A percentile compares a stretch with the other conserved stretches of the same genome.
phyloP scores from a whole-genome alignment of 1,140 invertebrate genomes.

The Bursaphelenchus mucronatus region DNA sequence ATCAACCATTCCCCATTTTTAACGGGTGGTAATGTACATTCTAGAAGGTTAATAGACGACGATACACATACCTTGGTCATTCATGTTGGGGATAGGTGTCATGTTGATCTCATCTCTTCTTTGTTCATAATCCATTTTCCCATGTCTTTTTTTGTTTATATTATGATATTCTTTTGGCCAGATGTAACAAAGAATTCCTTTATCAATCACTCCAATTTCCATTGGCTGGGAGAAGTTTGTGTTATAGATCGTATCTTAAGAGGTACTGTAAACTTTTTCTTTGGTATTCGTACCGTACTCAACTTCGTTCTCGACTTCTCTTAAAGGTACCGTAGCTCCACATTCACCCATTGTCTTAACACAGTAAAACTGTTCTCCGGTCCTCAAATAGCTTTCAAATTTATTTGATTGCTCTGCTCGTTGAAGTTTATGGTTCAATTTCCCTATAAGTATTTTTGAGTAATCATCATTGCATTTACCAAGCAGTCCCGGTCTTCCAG shows the following conservation, averaged over 20 bases:
- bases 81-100: background rate
- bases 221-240: constrained; percentile 7
- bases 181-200: constrained; percentile 24
- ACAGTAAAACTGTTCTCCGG: constrained; percentile 22
- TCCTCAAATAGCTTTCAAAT: constrained; percentile 22
- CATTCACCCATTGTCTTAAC: constrained; percentile 21
- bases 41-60: background rate
- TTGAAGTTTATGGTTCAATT: constrained; percentile 25
- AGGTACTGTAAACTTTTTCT: constrained; percentile 2
- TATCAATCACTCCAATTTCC: background rate
- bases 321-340: constrained; percentile 22
- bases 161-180: constrained; percentile 24
- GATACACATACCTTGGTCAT: constrained; percentile 8
- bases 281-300: constrained; percentile 10
- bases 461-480: constrained; percentile 5
- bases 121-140: constrained; percentile 6
- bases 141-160: background rate
- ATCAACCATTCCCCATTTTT: constrained; percentile 10
- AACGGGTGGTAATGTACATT: background rate
- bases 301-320: constrained; percentile 15
- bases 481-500: constrained; percentile 18
- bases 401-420: constrained; percentile 12
- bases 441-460: constrained; percentile 10
- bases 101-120: constrained; percentile 6
- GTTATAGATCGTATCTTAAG: constrained; percentile 18